These are phyloP conservation scores for Brachypodius melanocephalos DNA, from an alignment of 2,113 vertebrate genomes.

Conservation along the genomic window DNA sequence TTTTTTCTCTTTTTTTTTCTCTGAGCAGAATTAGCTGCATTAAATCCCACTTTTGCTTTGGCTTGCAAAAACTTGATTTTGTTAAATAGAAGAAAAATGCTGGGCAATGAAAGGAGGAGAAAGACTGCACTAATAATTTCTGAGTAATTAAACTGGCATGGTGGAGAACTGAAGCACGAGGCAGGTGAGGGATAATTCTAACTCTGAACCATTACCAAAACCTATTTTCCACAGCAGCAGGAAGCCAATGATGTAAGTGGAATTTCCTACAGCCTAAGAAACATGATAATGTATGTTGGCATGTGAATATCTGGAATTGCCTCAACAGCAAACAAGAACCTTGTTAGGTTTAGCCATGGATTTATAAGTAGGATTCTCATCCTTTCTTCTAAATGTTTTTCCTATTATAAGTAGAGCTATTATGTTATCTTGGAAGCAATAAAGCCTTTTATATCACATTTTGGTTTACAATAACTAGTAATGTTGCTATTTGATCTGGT, in stretches of 20 bases:
- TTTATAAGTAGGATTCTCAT: background rate
- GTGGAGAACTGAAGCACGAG: background rate
- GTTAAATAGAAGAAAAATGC: background rate
- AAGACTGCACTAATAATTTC: background rate
- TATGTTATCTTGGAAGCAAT: background rate
- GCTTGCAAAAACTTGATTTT: background rate
- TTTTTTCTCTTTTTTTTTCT: background rate
- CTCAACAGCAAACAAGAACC: background rate
- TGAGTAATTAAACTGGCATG: background rate
- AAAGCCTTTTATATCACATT: background rate
- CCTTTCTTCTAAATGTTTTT: background rate
- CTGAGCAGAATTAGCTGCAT: background rate
- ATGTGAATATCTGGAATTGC: slow-evolving; percentile 24
- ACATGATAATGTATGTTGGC: slow-evolving; percentile 3
- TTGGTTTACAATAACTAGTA: background rate
- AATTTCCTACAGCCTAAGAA: slow-evolving; percentile 45
- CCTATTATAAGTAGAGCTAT: background rate
- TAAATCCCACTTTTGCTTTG: background rate
- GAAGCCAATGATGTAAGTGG: slow-evolving; percentile 44
- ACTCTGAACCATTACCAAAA: background rate
- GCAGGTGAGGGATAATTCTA: background rate
- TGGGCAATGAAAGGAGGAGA: background rate
- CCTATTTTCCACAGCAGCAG: slow-evolving; percentile 11
- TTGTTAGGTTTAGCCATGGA: background rate
- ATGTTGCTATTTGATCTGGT: background rate